Percentiles rank a stretch among this genome's conserved stretches.
Evolutionary conservation across 2,113 vertebrate species (phyloP).

Genomic region (Elephantulus edwardii): DNA sequence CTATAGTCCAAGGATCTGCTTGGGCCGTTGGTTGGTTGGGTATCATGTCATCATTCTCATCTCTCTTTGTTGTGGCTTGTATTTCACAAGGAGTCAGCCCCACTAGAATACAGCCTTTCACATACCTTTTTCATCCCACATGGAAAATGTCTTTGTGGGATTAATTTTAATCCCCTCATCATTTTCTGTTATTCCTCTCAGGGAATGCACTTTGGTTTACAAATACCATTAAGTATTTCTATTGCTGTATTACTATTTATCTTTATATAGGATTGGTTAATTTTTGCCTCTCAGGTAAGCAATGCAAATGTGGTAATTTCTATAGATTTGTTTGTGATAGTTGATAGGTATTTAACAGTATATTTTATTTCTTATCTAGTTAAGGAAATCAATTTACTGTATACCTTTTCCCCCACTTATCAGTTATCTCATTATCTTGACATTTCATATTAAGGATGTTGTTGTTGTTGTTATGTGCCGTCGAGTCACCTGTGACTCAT

Average conservation of each 20-base stretch:
- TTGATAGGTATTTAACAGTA: background rate
- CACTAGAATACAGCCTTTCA: background rate
- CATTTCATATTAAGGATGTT: no score
- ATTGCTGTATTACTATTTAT: background rate
- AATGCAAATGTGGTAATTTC: background rate
- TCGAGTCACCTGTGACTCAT: no score
- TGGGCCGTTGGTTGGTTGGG: background rate
- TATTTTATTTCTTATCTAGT: background rate
- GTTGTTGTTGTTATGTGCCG: no score
- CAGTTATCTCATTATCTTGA: no score
- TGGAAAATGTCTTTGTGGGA: background rate
- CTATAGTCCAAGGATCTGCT: background rate
- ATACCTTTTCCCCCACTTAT: no score
- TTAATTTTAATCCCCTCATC: no score
- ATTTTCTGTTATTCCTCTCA: background rate
- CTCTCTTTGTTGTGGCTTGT: background rate
- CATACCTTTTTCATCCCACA: background rate
- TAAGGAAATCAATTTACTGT: background rate
- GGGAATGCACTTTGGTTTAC: background rate
- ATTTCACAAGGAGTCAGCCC: background rate
- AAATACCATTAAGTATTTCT: background rate
- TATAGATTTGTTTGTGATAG: background rate
- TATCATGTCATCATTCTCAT: background rate
- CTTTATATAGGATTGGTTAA: background rate
- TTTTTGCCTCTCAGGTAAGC: conserved; percentile 44